Conservation (phyloP, 1,140 invertebrate genomes). For the Camponotus vicinus region DNA sequence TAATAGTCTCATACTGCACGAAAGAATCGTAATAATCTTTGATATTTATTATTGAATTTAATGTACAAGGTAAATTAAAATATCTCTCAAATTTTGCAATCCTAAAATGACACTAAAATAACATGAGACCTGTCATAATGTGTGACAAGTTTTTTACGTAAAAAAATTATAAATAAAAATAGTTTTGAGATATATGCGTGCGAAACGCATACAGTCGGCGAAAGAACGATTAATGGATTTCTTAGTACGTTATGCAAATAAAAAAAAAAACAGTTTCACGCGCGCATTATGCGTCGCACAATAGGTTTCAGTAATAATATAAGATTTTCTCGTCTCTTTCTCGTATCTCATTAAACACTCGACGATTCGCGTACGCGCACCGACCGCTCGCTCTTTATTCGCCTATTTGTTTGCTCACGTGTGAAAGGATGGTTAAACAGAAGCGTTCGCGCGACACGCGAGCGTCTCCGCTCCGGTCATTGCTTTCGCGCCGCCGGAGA, state of each 20-base stretch:
- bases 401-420: slow-evolving; percentile 77
- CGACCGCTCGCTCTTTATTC: slow-evolving; percentile 66
- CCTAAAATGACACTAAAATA: not conserved
- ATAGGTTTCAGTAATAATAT: slow-evolving; percentile 31
- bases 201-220: not conserved
- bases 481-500: slow-evolving; percentile 67
- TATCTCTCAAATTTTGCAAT: not conserved
- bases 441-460: slow-evolving; percentile 74
- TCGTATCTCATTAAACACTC: slow-evolving; percentile 44
- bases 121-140: not conserved
- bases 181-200: too few relatives aligned
- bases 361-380: slow-evolving; percentile 27
- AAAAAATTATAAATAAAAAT: too few relatives aligned
- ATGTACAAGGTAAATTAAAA: not conserved
- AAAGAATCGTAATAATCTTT: not conserved
- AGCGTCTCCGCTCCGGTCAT: slow-evolving; percentile 70
- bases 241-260: not conserved
- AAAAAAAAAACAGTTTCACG: not conserved
- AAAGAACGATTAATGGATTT: not conserved
- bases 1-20: not conserved
- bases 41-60: not conserved
- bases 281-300: slow-evolving; percentile 1
- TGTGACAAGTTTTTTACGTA: too few relatives aligned
- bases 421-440: slow-evolving; percentile 78
- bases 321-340: not conserved